Evolutionary conservation across 1,140 invertebrate species (phyloP).

Genomic region (Euura lappo): DNA sequence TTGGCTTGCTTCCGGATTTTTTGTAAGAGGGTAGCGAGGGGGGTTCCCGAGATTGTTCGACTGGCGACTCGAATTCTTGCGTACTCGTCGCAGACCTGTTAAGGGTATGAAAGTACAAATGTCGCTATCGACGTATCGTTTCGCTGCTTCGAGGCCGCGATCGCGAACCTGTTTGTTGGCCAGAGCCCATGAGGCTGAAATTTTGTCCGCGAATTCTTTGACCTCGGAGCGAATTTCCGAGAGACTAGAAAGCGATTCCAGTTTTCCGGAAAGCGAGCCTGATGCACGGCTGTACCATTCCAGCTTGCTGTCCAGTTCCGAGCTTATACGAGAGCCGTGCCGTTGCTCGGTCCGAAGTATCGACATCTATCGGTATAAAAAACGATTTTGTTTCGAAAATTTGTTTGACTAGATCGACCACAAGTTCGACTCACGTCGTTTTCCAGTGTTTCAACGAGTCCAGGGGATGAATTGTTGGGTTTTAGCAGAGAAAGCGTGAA

Average conservation of each 20-base stretch:
- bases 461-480: neutral
- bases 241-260: conserved; percentile 35
- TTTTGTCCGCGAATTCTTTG: conserved; percentile 36
- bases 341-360: conserved; percentile 33
- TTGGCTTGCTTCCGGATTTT: conserved; percentile 37
- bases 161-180: conserved; percentile 33
- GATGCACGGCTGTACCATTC: conserved; percentile 30
- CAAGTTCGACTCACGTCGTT: conserved; percentile 32
- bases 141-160: no score
- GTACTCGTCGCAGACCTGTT: conserved; percentile 36
- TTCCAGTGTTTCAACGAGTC: conserved; percentile 26
- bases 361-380: conserved; percentile 24
- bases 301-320: conserved; percentile 38
- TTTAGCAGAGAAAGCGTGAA: neutral
- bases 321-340: conserved; percentile 24
- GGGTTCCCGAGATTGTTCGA: conserved; percentile 31
- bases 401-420: neutral
- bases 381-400: neutral
- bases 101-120: conserved; percentile 2
- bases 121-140: neutral
- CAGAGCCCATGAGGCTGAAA: conserved; percentile 33
- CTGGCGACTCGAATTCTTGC: conserved; percentile 38
- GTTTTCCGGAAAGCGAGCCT: conserved; percentile 29
- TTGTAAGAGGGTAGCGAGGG: conserved; percentile 36
- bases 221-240: conserved; percentile 25